Evolutionary conservation across 2,113 vertebrate genomes (phyloP).

Genomic region (Stomatorhinus ivindoensis): DNA sequence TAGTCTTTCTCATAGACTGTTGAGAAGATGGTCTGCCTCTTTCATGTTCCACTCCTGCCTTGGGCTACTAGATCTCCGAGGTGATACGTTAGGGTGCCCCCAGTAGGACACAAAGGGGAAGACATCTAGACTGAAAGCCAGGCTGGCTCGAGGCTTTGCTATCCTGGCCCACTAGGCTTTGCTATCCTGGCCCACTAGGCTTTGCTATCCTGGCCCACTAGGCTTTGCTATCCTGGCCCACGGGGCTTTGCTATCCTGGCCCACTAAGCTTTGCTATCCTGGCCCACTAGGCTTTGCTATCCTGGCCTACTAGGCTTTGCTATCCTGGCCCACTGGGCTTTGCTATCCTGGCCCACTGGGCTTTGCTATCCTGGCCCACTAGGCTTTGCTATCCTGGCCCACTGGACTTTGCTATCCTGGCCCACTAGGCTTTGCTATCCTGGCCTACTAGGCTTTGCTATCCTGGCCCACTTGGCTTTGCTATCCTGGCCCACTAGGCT

Average conservation of each 20-base stretch:
- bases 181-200: not conserved
- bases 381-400: not conserved
- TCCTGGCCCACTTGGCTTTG: no score
- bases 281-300: no score
- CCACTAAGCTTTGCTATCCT: not conserved
- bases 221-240: not conserved
- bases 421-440: no score
- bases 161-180: not conserved
- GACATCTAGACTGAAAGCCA: not conserved
- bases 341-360: not conserved
- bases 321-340: no score
- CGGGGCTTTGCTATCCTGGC: no score
- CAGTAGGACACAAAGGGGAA: not conserved
- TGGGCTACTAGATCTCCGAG: not conserved
- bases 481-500: not conserved
- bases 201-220: not conserved
- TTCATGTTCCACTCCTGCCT: not conserved
- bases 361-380: not conserved
- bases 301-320: not conserved
- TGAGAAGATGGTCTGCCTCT: not conserved
- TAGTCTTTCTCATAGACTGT: not conserved
- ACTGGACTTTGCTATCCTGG: not conserved
- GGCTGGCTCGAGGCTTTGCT: not conserved
- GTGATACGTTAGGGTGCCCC: not conserved
- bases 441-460: not conserved